phyloP scores from a whole-genome alignment of 2,797 vertebrate genomes.

The Buphagus erythrorhynchus region DNA sequence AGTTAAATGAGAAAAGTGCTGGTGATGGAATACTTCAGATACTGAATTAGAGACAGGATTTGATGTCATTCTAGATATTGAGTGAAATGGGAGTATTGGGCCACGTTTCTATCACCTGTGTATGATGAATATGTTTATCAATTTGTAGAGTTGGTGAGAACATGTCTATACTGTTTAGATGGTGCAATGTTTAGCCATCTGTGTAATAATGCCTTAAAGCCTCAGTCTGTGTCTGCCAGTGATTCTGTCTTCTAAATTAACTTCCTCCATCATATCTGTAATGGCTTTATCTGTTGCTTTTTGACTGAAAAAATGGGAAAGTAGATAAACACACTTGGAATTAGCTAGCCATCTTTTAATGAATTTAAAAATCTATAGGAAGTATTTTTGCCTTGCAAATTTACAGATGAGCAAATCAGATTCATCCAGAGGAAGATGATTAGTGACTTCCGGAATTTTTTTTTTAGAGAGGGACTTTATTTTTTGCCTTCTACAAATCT shows the following conservation, averaged over 20 bases:
- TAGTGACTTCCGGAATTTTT: neutral
- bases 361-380: neutral
- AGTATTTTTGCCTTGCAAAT: neutral
- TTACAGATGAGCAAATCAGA: neutral
- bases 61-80: neutral
- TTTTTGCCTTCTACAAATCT: neutral
- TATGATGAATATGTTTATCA: neutral
- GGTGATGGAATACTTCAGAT: neutral
- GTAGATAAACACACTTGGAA: neutral
- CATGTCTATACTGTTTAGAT: neutral
- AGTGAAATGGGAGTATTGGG: neutral
- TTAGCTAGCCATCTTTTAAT: neutral
- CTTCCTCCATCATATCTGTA: neutral
- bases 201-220: neutral
- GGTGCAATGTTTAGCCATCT: neutral
- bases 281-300: neutral
- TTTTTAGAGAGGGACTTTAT: neutral
- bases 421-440: neutral
- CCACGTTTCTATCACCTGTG: neutral
- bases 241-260: neutral
- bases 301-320: neutral
- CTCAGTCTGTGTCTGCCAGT: neutral
- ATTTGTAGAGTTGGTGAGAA: neutral
- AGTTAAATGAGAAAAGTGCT: neutral
- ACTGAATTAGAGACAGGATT: neutral